phyloP scores from a whole-genome alignment of 2,797 vertebrate genomes.

The Apodemus agrarius region DNA sequence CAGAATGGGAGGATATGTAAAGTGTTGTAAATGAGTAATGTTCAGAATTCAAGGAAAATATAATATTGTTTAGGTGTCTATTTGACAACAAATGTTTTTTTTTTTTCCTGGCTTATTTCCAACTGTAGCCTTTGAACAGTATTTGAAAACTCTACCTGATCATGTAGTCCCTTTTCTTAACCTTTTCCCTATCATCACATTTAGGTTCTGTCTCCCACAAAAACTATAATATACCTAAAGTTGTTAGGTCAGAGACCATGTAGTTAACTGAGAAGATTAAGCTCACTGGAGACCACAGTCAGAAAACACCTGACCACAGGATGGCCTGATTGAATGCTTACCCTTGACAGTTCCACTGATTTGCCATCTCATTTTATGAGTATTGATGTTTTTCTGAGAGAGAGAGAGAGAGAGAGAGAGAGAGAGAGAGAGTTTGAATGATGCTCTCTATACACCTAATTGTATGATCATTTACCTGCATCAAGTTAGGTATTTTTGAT shows the following conservation, averaged over 20 bases:
- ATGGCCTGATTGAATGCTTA: fast-evolving
- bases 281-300: background rate
- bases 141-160: background rate
- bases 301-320: fast-evolving
- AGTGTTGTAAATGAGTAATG: constrained; percentile 65
- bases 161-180: background rate
- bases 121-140: constrained; percentile 46
- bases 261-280: background rate
- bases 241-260: too few relatives aligned
- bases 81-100: constrained; percentile 55
- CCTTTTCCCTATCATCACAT: background rate
- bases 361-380: background rate
- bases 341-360: background rate
- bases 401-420: too few relatives aligned
- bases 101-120: constrained; percentile 46
- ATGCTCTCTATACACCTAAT: background rate
- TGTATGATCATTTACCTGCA: background rate
- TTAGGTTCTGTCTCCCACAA: background rate
- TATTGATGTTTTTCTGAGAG: background rate
- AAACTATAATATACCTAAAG: background rate
- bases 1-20: constrained; percentile 59
- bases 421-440: too few relatives aligned
- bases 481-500: background rate
- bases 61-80: background rate
- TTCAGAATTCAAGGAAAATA: background rate